Base-by-base conservation (phyloP, 1,140 invertebrate genomes). In the Drosophila pallidifrons region DNA sequence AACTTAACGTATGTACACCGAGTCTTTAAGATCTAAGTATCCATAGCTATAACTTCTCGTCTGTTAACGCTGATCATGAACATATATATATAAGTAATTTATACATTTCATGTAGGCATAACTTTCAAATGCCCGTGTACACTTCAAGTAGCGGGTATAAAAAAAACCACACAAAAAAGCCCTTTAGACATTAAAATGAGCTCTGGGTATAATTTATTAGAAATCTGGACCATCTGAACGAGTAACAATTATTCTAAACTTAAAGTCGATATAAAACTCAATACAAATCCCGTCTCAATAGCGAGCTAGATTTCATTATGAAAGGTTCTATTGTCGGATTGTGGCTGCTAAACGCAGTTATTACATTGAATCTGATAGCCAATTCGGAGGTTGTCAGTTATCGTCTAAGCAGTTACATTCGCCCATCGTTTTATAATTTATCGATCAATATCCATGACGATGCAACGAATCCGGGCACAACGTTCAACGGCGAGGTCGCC, bases 381-480 rank as follows among this genome's bases (percentile, higher is more conserved):
- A 11, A 46, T 8, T 38, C 7, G 11, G 25, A 46, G 11, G 54
- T 49, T 41, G 49, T 13, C 5, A 47, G 79, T n/a, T 92, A 90
- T 57, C 85, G 91, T 4, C 63, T 92, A 6, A 63, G 57, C 1
- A 65, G 38, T 0, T 52, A 43, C 28, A 64, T 92, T 0, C 5
- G 68, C 5, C 96, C 96, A 1, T 90, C 93, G 11, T 93, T 95
- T 52, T 97, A 97, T 79, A 93, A 93, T 15, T 87, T 97, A 25
- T 92, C 93, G 10, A 93, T 97, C 1, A 92, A 93, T 11, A 94
- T 87, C 6, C 91, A 94, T 10, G 92, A 86, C 3, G 89, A 92
- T 55, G 92, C 94, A 59, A 83, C 85, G 5, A 93, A 91, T 20
- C 93, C 83, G 30, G 95, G 95, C 66, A 93, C 92, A 1, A 55